Conservation (phyloP, 2,797 vertebrate genomes). For the Sebastes elongatus region DNA sequence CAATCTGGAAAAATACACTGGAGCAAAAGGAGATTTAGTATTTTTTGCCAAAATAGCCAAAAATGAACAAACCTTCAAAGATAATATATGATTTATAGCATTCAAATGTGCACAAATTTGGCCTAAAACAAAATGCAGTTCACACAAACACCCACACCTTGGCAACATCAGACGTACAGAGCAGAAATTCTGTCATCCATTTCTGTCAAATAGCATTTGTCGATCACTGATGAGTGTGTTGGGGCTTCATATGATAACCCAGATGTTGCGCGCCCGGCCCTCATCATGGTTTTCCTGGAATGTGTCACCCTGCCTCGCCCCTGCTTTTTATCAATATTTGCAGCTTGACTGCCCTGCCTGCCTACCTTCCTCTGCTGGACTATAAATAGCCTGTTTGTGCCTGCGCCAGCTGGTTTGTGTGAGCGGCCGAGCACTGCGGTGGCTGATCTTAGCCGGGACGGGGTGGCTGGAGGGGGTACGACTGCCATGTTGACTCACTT, state of each 20-base stretch:
- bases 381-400: conserved; percentile 75
- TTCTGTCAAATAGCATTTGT: background rate
- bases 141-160: background rate
- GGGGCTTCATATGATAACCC: conserved; percentile 18
- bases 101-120: background rate
- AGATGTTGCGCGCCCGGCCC: conserved; percentile 40
- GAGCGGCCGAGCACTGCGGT: background rate
- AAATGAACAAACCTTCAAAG: background rate
- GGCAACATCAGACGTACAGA: background rate
- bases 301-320: conserved; percentile 41
- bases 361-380: conserved; percentile 35
- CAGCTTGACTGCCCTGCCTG: conserved; percentile 57
- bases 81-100: background rate
- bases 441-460: conserved; percentile 29
- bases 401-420: conserved; percentile 44
- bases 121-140: background rate
- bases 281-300: conserved; percentile 45
- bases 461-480: conserved; percentile 3
- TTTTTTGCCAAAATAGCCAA: background rate
- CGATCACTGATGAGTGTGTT: conserved; percentile 2
- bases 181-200: background rate
- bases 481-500: conserved; percentile 45
- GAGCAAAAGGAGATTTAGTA: background rate
- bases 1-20: background rate
- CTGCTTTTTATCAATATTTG: conserved; percentile 75